Evolutionary conservation across 1,140 invertebrate genomes (phyloP).

Genomic region (Eulimnadia texana): DNA sequence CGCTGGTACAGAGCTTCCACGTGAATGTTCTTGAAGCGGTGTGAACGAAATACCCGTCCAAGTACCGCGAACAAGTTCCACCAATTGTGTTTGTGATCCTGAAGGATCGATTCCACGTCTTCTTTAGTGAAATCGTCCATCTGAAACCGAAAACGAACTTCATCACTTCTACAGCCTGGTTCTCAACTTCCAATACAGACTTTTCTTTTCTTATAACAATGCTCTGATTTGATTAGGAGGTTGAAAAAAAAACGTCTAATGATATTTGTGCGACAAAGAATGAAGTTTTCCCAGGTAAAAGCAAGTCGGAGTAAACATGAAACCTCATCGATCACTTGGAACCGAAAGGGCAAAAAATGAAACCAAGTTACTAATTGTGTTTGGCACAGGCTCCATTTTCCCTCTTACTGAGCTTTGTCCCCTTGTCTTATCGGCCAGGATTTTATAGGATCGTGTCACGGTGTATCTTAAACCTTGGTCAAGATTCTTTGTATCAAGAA

Average conservation of each 20-base stretch:
- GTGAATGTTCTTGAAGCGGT: conserved; percentile 55
- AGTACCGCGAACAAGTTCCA: conserved; percentile 25
- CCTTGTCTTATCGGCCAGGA: too few relatives aligned
- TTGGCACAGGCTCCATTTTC: neutral
- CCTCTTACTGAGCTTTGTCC: neutral
- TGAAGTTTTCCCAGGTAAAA: too few relatives aligned
- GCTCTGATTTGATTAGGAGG: too few relatives aligned
- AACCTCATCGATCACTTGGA: neutral
- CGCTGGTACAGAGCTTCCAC: conserved; percentile 81
- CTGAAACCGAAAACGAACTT: neutral
- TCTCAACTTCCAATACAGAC: too few relatives aligned
- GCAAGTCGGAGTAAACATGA: too few relatives aligned
- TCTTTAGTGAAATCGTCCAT: neutral
- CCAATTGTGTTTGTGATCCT: conserved; percentile 19
- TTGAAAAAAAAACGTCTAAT: too few relatives aligned
- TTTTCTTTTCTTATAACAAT: too few relatives aligned
- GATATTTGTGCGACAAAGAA: too few relatives aligned
- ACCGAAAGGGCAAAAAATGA: neutral
- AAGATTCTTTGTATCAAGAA: too few relatives aligned
- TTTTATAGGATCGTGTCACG: too few relatives aligned
- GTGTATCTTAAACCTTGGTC: too few relatives aligned
- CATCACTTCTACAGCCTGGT: neutral
- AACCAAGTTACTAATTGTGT: neutral
- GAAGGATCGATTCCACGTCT: conserved; percentile 21
- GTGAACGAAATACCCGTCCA: conserved; percentile 35